Base-by-base conservation (phyloP, 2,113 vertebrate species). In the Notothenia coriiceps region DNA sequence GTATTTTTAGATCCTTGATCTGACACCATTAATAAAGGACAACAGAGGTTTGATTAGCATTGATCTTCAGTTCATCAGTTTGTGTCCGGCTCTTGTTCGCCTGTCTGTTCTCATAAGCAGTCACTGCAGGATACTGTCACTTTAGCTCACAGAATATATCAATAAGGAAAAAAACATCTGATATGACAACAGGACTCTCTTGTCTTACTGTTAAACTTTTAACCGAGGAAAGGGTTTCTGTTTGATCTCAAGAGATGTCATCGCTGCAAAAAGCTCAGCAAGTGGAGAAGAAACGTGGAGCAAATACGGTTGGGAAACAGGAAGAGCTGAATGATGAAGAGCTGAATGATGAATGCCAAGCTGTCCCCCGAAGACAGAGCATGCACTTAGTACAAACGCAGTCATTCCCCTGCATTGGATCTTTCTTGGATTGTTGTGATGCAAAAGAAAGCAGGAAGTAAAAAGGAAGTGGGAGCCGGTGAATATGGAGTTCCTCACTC, bases 271-370 rank as follows among this genome's bases (percentile, higher is more conserved):
- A 3, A 77, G 77, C 55, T 71, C 63, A 4, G 14, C 4, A 13
- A 11, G 50, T 2, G 13, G 63, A 51, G 67, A 8, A 20, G 77
- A 62, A 56, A 43, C 52, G 14, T 60, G 64, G 54, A 77, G 73
- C 50, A 83, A 14, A 85, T 70, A 70, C 60, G 65, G 73, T 35
- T 22, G 65, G 20, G 79, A 76, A 82, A 82, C 70, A 33, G 5
- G 56, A 91, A 77, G 63, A 52, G 77, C 85, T 90, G 89, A 88
- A 77, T 73, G 86, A 47, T 52, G 77, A 91, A 77, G 63, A 52
- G 77, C 85, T 90, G 89, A 88, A 77, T 73, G 86, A 50, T 56
- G 70, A 79, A 85, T 65, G 71, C 71, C 77, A 79, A 74, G 73
- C 72, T 80, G 75, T 78, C 83, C 77, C 55, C 74, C 43, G 61